phyloP scores from a whole-genome alignment of 2,797 vertebrate species.

The Spinus pinus region DNA sequence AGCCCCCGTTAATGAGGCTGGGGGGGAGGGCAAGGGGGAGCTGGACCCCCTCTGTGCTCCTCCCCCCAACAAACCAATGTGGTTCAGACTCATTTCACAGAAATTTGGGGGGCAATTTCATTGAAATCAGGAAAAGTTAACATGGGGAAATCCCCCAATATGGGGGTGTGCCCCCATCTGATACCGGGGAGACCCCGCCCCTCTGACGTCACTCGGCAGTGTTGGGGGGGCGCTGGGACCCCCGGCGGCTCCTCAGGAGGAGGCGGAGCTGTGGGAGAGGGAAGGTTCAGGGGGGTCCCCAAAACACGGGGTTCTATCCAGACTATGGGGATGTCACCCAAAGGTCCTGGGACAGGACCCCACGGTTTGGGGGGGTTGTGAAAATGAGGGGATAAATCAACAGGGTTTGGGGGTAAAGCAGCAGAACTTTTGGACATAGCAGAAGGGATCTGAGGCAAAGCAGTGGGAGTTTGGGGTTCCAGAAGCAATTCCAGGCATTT shows the following conservation, averaged over 20 bases:
- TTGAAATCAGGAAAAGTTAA: neutral
- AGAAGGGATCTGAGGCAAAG: neutral
- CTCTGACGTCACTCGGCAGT: neutral
- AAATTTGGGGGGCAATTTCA: neutral
- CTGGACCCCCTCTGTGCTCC: neutral
- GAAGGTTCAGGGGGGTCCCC: neutral
- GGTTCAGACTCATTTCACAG: neutral
- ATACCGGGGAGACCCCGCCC: fast-evolving
- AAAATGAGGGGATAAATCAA: neutral
- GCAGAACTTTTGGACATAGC: neutral
- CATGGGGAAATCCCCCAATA: neutral
- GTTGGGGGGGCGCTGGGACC: neutral
- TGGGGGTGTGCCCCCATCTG: neutral
- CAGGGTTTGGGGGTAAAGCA: neutral
- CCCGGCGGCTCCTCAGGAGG: neutral
- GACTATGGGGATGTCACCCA: neutral
- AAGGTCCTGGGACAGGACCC: fast-evolving
- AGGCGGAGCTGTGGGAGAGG: neutral
- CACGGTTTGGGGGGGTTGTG: neutral
- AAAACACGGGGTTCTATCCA: neutral
- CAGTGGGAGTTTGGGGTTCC: neutral
- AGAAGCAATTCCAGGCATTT: neutral
- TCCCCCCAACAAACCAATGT: neutral
- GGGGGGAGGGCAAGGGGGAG: neutral
- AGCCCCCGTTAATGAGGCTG: neutral